These are phyloP conservation scores for Anticlea derivata DNA, from an alignment of 2,888 invertebrate genomes.

Conservation along the genomic window DNA sequence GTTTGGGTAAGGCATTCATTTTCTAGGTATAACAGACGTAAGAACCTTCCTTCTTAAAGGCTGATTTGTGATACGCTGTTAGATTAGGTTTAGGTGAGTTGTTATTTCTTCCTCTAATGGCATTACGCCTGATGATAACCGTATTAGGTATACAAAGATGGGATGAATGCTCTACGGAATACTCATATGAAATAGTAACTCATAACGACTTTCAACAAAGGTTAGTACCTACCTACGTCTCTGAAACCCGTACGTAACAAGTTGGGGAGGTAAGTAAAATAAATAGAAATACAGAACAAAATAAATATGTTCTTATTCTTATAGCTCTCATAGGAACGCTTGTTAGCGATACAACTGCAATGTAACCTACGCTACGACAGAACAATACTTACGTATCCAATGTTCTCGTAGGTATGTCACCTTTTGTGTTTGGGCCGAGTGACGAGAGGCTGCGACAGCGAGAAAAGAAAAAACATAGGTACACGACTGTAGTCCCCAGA, in stretches of 20 bases:
- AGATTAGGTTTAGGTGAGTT: no score
- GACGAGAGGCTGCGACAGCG: background rate
- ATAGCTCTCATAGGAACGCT: slow-evolving; percentile 50
- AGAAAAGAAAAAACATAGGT: background rate
- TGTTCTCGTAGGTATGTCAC: slow-evolving; percentile 1
- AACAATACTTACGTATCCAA: slow-evolving; percentile 33
- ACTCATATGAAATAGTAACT: no score
- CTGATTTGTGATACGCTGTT: no score
- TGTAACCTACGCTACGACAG: slow-evolving; percentile 36
- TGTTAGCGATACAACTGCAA: slow-evolving; percentile 56
- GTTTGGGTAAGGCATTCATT: no score
- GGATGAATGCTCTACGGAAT: no score
- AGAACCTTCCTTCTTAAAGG: no score
- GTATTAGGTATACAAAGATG: no score
- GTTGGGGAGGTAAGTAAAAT: slow-evolving; percentile 22
- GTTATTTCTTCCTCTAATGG: no score
- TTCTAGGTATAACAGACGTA: no score
- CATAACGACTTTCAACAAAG: no score
- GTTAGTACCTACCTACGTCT: background rate
- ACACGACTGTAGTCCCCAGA: background rate
- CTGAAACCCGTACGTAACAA: background rate
- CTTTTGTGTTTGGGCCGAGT: background rate
- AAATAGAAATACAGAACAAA: slow-evolving; percentile 24
- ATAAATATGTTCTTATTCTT: slow-evolving; percentile 18
- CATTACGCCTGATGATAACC: no score